Conservation (phyloP, 1,140 invertebrate species). For the Papilio polytes region DNA sequence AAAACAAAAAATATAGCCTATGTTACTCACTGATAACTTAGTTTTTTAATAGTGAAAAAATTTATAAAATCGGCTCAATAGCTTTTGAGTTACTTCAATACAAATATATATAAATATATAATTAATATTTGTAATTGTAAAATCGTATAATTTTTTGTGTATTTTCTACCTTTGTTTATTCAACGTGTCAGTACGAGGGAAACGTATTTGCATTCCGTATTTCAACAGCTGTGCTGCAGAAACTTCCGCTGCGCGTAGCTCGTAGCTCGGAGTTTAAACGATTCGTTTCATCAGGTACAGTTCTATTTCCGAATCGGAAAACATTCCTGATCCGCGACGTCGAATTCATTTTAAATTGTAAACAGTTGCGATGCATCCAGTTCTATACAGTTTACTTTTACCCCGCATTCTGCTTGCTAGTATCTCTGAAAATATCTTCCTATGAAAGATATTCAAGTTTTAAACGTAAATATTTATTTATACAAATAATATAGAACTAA, state of each 20-base stretch:
- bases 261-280: constrained; percentile 17
- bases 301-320: constrained; percentile 24
- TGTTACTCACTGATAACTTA: too few relatives aligned
- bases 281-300: constrained; percentile 12
- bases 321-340: neutral
- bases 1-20: too few relatives aligned
- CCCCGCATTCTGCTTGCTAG: neutral
- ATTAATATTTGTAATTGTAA: too few relatives aligned
- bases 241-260: neutral
- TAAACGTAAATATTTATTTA: neutral
- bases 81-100: too few relatives aligned
- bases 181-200: neutral
- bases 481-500: neutral
- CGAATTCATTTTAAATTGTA: constrained; percentile 24
- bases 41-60: too few relatives aligned
- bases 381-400: neutral
- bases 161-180: neutral
- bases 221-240: neutral
- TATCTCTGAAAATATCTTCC: neutral
- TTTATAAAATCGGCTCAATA: too few relatives aligned
- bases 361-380: neutral
- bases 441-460: neutral
- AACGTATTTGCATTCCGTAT: neutral
- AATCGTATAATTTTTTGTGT: neutral
- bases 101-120: too few relatives aligned